A percentile compares a stretch with the other conserved stretches of the same genome.
These are phyloP conservation scores for Anhinga rufa DNA, from an alignment of 2,113 vertebrate species.

Conservation along the genomic window DNA sequence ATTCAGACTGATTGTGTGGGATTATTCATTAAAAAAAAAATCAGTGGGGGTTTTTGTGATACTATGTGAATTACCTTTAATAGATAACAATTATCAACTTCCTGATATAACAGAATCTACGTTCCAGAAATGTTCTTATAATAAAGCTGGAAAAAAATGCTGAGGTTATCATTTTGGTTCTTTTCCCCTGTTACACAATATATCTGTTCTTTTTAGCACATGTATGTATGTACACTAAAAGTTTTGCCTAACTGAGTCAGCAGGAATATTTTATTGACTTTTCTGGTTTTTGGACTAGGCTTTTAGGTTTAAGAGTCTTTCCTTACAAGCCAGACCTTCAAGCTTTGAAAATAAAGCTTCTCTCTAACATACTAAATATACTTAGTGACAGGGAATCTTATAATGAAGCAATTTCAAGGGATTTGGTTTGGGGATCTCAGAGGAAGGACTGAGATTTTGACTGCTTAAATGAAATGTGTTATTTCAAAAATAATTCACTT, in stretches of 20 bases:
- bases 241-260: not conserved
- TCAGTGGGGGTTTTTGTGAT: not conserved
- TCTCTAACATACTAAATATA: not conserved
- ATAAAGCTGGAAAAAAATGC: not conserved
- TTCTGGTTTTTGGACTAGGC: not conserved
- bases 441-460: not conserved
- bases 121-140: not conserved
- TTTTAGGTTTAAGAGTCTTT: not conserved
- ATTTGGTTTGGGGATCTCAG: not conserved
- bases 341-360: not conserved
- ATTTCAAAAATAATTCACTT: not conserved
- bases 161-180: not conserved
- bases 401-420: not conserved
- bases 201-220: not conserved
- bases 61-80: not conserved
- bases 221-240: too few relatives aligned
- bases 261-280: not conserved
- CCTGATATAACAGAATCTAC: not conserved
- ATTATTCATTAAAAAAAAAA: not conserved
- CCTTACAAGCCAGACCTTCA: not conserved
- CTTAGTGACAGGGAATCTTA: not conserved
- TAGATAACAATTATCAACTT: not conserved
- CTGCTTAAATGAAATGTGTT: not conserved
- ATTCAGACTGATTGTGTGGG: not conserved
- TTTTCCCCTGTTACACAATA: not conserved